Base-by-base conservation (phyloP, 2,888 invertebrate species). In the Danaus chrysippus region DNA sequence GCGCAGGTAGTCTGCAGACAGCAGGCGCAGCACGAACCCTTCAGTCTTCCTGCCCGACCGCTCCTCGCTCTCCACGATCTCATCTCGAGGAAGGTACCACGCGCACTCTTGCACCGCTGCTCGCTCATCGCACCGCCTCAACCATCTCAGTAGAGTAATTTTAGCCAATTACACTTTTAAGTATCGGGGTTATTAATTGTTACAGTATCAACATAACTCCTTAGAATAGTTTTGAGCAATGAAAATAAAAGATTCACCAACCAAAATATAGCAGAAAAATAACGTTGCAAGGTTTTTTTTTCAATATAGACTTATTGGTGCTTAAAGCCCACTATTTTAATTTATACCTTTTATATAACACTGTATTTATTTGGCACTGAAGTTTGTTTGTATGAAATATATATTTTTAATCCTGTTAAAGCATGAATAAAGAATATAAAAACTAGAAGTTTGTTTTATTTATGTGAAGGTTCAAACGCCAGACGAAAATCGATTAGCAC, bases 61-160 rank as follows among this genome's bases (percentile, higher is more conserved):
- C 56, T 17, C 56, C 56, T 62, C 62, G 23, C 58, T 65, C 58
- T 10, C 46, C 64, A 49, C 66, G 68, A 64, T 70, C 69, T 43
- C 69, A 65, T 56, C 71, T 72, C 42, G 68, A 69, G 59, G 74
- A 74, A 76, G 76, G 76, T 73, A 75, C 73, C 66, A 67, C 71
- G 70, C 72, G 74, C 69, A 73, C 64, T 68, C 69, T 73, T 68
- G 73, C 76, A 74, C 75, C 81, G 75, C 80, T 76, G 69, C 77
- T 76, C 70, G 70, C 74, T 66, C 82, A 78, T 77, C 79, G 76
- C 86, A 83, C 81, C 68, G 82, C 84, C 77, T 77, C 76, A 66
- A 78, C 79, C 71, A 79, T 82, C 64, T 73, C 74, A 71, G 85
- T 83, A 78, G 85, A 83, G 73, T 83, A 82, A 77, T 62, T 71